Base-by-base conservation (phyloP, 2,888 invertebrate species). In the Apodemia zela region DNA sequence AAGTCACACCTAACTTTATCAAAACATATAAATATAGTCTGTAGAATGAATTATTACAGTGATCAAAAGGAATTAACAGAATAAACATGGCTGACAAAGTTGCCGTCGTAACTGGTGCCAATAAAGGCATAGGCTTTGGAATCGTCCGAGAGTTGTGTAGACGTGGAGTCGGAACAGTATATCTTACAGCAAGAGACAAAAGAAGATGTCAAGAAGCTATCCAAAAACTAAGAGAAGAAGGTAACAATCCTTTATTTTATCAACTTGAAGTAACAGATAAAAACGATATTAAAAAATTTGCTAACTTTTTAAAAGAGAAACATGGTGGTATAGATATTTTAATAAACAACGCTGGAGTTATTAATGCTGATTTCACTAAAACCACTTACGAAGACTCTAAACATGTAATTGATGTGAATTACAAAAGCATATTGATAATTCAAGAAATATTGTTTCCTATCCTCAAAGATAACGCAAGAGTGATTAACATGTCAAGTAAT, bases 141-240 rank as follows among this genome's bases (percentile, higher is more conserved):
- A 94, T 93, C 63, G 94, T 94, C 0, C 92, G 92, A 78, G 93
- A 89, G 2, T 77, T 95, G 6, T 94, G 93, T 69, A 81, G 91
- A 71, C 84, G 93, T 73, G 94, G 93, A 73, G 81, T 93, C 67
- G 94, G 93, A 6, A 81, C 83, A 66, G 95, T 95, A 2, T 94
- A 94, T 74, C 75, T 95, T 38, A 94, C 95, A 54, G 87, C 94
- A 0, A 85, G 94, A 69, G 91, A 94, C 78, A 81, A 79, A 17
- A 73, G 69, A 0, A 80, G 92, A 65, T 94, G 94, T 1, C 70
- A 84, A 69, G 82, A 79, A 58, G 94, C 94, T n/a, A 87, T 94
- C 0, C 78, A 84, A 59, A 77, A 88, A 64, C 77, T 95, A 2
- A 87, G 93, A 59, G 79, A 89, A 70, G 78, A 90, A 64, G 88